A percentile compares a stretch with the other conserved stretches of the same genome.
Conservation (phyloP, 2,797 vertebrate species). For the Chelonia mydas region DNA sequence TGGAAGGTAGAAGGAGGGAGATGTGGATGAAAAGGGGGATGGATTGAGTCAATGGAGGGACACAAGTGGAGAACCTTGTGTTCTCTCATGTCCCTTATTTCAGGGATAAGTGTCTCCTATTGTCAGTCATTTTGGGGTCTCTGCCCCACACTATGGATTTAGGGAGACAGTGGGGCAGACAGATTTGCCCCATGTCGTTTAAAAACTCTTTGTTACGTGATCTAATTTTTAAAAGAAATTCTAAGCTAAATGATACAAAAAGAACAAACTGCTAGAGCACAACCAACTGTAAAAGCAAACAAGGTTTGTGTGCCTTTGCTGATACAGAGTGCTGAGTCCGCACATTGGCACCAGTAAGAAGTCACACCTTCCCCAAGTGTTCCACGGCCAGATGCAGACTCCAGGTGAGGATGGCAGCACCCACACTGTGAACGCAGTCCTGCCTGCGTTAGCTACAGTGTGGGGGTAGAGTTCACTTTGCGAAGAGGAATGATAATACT, state of each 20-base stretch:
- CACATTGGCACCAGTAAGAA: neutral
- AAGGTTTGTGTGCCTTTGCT: neutral
- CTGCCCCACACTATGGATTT: neutral
- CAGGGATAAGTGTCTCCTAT: neutral
- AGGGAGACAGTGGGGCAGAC: neutral
- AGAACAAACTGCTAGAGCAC: constrained; percentile 5
- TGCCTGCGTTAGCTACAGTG: neutral
- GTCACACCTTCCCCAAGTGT: neutral
- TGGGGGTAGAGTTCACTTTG: neutral
- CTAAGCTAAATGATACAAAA: constrained; percentile 29
- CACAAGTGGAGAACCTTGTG: neutral
- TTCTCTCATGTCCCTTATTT: neutral
- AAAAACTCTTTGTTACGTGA: neutral
- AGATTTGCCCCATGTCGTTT: neutral
- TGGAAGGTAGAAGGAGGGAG: neutral
- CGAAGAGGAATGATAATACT: neutral
- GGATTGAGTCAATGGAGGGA: neutral
- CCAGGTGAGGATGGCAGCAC: neutral
- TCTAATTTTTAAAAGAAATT: neutral
- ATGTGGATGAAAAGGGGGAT: neutral
- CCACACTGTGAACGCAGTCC: neutral
- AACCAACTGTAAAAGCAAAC: neutral
- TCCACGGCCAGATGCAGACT: neutral
- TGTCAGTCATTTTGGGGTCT: neutral
- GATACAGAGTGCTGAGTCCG: constrained; percentile 9